These are phyloP conservation scores for Sipha maydis DNA, from an alignment of 2,888 invertebrate species.

Conservation along the genomic window DNA sequence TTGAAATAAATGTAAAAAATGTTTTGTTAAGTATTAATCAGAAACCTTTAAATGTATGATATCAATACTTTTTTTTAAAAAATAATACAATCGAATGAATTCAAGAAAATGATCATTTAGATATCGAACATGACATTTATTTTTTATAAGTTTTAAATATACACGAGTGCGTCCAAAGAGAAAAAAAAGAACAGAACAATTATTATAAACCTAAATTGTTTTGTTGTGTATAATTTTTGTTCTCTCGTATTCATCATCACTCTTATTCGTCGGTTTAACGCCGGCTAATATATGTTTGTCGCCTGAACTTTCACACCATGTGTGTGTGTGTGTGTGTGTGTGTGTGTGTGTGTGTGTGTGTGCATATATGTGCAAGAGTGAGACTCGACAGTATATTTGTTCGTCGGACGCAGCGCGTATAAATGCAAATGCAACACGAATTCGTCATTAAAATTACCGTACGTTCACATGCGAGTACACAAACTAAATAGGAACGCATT, in stretches of 20 bases:
- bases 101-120: background rate
- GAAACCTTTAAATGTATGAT: too few species aligned
- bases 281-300: slow-evolving; percentile 19
- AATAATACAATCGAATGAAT: background rate
- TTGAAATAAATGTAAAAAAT: too few species aligned
- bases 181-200: background rate
- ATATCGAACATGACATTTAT: background rate
- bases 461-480: slow-evolving; percentile 40
- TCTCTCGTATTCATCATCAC: background rate
- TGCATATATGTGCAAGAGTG: too few species aligned
- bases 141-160: slow-evolving; percentile 35
- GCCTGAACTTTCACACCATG: background rate
- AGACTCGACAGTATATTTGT: slow-evolving; percentile 1
- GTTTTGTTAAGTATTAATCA: too few species aligned
- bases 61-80: background rate
- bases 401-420: slow-evolving; percentile 18
- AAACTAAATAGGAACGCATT: background rate
- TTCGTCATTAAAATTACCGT: slow-evolving; percentile 53
- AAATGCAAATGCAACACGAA: slow-evolving; percentile 44
- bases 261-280: slow-evolving; percentile 3
- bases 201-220: slow-evolving; percentile 18
- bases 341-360: background rate
- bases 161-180: background rate
- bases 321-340: background rate
- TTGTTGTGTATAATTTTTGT: background rate